Evolutionary conservation across 2,888 invertebrate species (phyloP), one percentile per base, ranked within the genome.

Genomic region (Lasioglossum morio): DNA sequence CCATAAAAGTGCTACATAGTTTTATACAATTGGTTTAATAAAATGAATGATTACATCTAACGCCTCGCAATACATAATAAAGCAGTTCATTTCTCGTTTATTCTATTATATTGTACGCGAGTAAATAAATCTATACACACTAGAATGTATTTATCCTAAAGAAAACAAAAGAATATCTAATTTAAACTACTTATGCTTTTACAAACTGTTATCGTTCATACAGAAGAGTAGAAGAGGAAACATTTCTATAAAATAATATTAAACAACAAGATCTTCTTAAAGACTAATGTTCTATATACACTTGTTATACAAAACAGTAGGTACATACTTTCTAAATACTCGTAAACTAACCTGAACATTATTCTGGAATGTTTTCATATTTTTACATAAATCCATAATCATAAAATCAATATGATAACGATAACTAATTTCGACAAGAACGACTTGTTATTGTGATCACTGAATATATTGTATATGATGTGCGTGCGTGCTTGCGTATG

Each of bases 341-440:
- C 70, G 30, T 53, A 81, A 86, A 70, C 77, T 77, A 86, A 81
- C 77, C 76, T 81, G 72, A 81, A 75, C 74, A 77, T 75, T 72
- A 72, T 72, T 80, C 74, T 57, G 30, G 48, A 66, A 37, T 60
- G 63, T 72, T 72, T 60, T 74, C 40, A 57, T 73, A 77, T 73
- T 70, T 63, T 69, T 73, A 83, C 27, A 77, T 72, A 84, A n/a
- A 60, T 30, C 30, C 57, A 70, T 53, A 78, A 43, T 46, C 27
- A 27, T 34, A 37, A 27, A 79, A 73, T 69, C 16, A 77, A 69
- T 40, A 82, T 19, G n/a, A 66, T 57, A 57, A 43, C 46, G 37
- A 48, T 30, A 37, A 46, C 34, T 79, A 77, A 63, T 72, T 43
- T 43, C 66, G 40, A 75, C 57, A 60, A 69, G 53, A 74, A 66